phyloP scores from a whole-genome alignment of 2,113 vertebrate species.

The Diglossa brunneiventris region DNA sequence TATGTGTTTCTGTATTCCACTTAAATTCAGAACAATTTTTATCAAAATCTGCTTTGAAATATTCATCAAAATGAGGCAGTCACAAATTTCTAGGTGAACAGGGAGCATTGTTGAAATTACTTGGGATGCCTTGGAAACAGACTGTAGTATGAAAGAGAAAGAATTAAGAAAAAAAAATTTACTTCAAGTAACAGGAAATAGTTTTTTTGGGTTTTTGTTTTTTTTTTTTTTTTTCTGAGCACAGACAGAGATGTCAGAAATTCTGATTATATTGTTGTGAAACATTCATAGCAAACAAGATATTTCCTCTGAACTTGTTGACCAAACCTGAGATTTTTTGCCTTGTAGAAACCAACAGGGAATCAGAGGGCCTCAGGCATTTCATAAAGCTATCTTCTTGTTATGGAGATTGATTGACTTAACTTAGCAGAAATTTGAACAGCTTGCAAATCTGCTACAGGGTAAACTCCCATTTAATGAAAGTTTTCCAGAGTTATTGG shows the following conservation, averaged over 20 bases:
- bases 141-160: neutral
- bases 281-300: neutral
- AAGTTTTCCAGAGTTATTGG: neutral
- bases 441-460: slow-evolving; percentile 1
- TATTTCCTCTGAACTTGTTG: neutral
- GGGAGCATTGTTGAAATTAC: neutral
- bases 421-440: slow-evolving; percentile 16
- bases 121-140: neutral
- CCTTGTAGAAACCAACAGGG: neutral
- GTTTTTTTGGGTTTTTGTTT: too few relatives aligned
- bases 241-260: neutral
- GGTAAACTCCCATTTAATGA: neutral
- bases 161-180: neutral
- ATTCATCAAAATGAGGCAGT: neutral
- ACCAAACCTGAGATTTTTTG: neutral
- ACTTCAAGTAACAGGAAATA: neutral
- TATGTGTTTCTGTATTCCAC: neutral
- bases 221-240: neutral
- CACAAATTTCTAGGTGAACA: neutral
- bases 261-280: neutral
- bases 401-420: slow-evolving; percentile 1
- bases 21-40: neutral
- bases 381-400: neutral
- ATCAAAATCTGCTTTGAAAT: neutral
- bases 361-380: neutral